These are phyloP conservation scores for Zaprionus nigranus DNA, from an alignment of 1,140 invertebrate species.

Conservation along the genomic window DNA sequence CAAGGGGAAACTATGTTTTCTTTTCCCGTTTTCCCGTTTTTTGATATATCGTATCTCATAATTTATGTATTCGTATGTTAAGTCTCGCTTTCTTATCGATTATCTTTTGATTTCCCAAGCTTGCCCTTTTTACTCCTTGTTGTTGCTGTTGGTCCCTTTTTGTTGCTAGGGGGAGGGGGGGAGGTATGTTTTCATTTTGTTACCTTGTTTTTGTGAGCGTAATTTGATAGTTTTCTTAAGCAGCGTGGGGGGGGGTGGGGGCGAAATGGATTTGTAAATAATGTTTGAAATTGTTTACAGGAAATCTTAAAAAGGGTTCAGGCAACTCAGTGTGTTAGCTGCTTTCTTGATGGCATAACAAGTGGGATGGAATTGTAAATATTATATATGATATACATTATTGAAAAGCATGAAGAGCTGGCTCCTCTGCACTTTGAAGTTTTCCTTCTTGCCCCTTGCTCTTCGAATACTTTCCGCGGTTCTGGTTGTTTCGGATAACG, in stretches of 20 bases:
- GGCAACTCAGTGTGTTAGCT: not conserved
- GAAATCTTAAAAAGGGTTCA: not conserved
- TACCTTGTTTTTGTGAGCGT: not conserved
- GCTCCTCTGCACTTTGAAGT: too few relatives aligned
- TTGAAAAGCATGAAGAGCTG: too few relatives aligned
- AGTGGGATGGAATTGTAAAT: too few relatives aligned
- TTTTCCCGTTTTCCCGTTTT: not conserved
- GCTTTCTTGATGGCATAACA: too few relatives aligned
- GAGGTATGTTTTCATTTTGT: not conserved
- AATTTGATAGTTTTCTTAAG: not conserved
- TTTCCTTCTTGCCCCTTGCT: too few relatives aligned
- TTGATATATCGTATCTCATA: constrained; percentile 3
- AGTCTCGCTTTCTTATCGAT: constrained; percentile 2
- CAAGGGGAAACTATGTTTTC: not conserved
- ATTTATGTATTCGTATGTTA: constrained; percentile 4
- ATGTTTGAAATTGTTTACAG: not conserved
- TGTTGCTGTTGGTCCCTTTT: not conserved
- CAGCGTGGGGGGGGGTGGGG: too few relatives aligned
- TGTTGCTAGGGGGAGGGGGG: not conserved
- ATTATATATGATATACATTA: too few relatives aligned
- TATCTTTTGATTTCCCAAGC: not conserved
- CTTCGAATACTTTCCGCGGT: too few relatives aligned
- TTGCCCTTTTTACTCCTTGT: not conserved
- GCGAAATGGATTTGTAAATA: not conserved
- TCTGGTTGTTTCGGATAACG: too few relatives aligned